Evolutionary conservation across 2,888 invertebrate species (phyloP).

Genomic region (Drosophila planitibia): DNA sequence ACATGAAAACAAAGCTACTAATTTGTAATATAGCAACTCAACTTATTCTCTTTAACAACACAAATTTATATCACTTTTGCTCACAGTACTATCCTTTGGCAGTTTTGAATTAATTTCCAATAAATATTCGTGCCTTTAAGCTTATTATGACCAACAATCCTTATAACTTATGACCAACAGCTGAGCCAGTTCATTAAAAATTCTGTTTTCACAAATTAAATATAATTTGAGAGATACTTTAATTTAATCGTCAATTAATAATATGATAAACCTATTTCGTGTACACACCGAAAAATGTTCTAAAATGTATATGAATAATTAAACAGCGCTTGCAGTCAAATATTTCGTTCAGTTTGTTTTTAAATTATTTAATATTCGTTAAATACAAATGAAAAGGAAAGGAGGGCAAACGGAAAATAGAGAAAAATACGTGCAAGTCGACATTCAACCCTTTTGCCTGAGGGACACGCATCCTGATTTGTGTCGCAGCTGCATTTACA

Average conservation of each 20-base stretch:
- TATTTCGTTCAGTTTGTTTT: not conserved
- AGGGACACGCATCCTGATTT: not conserved
- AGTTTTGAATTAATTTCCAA: not conserved
- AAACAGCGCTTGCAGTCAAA: not conserved
- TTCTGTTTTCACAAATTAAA: not conserved
- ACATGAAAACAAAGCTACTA: not conserved
- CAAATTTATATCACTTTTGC: not conserved
- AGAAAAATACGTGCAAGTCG: not conserved
- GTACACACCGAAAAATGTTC: not conserved
- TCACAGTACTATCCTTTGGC: not conserved
- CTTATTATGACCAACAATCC: not conserved
- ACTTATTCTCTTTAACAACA: not conserved
- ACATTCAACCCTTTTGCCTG: conserved; percentile 1
- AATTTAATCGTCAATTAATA: not conserved
- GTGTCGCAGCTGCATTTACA: conserved; percentile 3
- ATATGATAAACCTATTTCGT: not conserved
- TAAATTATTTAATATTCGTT: not conserved
- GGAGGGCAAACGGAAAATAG: not conserved
- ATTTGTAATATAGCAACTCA: not conserved
- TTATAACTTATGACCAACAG: not conserved
- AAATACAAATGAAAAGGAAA: not conserved
- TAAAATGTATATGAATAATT: not conserved
- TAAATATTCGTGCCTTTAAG: not conserved
- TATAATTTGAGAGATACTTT: not conserved
- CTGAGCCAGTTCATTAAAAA: not conserved